A percentile compares a stretch with the other conserved stretches of the same genome.
Conservation (phyloP, 37 sponge, comb jelly and placozoan genomes). For the Diacarnus erythraeanus region DNA sequence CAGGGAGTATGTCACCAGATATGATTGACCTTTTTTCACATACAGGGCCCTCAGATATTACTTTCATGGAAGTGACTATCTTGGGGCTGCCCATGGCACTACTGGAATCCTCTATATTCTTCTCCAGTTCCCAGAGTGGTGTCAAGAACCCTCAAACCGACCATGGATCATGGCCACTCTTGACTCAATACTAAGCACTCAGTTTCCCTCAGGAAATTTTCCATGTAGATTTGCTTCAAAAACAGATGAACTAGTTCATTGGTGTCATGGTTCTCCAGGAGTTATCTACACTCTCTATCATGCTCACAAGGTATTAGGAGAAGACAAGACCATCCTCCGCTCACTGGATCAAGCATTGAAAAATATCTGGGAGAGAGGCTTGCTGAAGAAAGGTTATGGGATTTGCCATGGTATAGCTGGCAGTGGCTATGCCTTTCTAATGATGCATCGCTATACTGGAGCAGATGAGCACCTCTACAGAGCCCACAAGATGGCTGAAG, state of each 20-base stretch:
- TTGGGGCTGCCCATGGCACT: slow-evolving; percentile 71
- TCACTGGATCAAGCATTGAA: slow-evolving; percentile 40
- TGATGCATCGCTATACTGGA: slow-evolving; percentile 35
- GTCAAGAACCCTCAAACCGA: slow-evolving; percentile 1
- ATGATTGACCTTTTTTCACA: not conserved
- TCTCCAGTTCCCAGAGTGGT: slow-evolving; percentile 46
- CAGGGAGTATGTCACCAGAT: not conserved
- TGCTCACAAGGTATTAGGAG: slow-evolving; percentile 44
- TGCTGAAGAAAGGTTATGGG: slow-evolving; percentile 71
- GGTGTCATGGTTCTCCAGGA: slow-evolving; percentile 89
- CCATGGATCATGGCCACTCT: slow-evolving; percentile 34
- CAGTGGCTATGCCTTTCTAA: slow-evolving; percentile 79
- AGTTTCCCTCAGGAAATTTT: slow-evolving; percentile 66
- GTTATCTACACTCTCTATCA: slow-evolving; percentile 48
- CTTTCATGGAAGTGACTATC: slow-evolving; percentile 50
- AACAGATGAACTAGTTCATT: slow-evolving; percentile 66
- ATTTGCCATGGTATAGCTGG: slow-evolving; percentile 80
- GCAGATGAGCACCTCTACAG: slow-evolving; percentile 41
- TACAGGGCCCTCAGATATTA: slow-evolving; percentile 32
- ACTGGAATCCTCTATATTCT: slow-evolving; percentile 62
- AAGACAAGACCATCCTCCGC: slow-evolving; percentile 21
- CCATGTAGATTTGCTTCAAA: slow-evolving; percentile 3
- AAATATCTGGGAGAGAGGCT: slow-evolving; percentile 71
- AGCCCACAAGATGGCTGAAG: slow-evolving; percentile 43
- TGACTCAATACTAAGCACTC: slow-evolving; percentile 50